Conservation (phyloP, 2,797 vertebrate species). For the Eulemur coronatus region DNA sequence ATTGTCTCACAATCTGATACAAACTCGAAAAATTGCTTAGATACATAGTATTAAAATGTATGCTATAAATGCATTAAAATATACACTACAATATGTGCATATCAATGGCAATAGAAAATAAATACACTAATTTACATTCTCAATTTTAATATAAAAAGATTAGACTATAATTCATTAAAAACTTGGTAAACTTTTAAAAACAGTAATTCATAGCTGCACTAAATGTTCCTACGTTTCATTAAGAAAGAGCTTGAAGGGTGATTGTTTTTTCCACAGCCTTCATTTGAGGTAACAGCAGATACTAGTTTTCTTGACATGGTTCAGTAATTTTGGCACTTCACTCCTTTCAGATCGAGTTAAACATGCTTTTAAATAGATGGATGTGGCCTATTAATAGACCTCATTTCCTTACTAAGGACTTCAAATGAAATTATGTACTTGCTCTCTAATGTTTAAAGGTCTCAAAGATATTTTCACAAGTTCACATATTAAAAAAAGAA, state of each 20-base stretch:
- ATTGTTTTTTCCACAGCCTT: neutral
- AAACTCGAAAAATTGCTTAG: neutral
- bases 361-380: slow-evolving; percentile 54
- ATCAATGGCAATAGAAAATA: neutral
- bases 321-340: neutral
- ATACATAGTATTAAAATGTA: neutral
- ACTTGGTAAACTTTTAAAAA: slow-evolving; percentile 13
- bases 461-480: slow-evolving; percentile 52
- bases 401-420: slow-evolving; percentile 53
- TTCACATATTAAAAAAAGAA: slow-evolving; percentile 49
- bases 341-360: neutral
- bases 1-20: neutral
- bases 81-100: neutral
- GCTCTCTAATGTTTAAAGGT: neutral
- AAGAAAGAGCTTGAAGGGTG: neutral
- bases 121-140: neutral
- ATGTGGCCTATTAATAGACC: slow-evolving; percentile 45
- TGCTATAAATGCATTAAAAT: neutral
- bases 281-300: slow-evolving; percentile 25
- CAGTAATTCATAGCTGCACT: neutral
- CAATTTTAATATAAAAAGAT: slow-evolving; percentile 56
- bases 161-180: neutral
- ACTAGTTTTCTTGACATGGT: slow-evolving; percentile 16
- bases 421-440: slow-evolving; percentile 35
- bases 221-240: neutral